These are phyloP conservation scores for Iphiclides podalirius DNA, from an alignment of 2,888 invertebrate genomes.

Conservation along the genomic window DNA sequence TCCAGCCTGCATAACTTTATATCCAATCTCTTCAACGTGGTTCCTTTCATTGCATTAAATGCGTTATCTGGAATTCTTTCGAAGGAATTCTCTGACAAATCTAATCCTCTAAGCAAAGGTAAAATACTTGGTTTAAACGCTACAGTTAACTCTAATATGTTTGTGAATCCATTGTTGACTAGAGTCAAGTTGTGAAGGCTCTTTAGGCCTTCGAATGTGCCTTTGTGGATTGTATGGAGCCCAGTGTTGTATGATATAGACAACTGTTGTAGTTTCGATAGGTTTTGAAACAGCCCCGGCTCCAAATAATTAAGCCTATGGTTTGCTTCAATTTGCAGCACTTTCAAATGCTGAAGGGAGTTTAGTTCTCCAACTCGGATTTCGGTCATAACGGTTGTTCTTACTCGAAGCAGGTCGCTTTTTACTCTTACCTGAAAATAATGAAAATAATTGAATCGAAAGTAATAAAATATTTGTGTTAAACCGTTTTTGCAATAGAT, in stretches of 20 bases:
- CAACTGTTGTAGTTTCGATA: conserved; percentile 68
- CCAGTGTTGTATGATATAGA: conserved; percentile 79
- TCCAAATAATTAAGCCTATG: conserved; percentile 68
- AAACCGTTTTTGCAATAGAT: background rate
- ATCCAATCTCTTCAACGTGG: conserved; percentile 62
- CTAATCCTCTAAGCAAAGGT: conserved; percentile 66
- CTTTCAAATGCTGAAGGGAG: conserved; percentile 52
- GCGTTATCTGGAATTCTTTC: conserved; percentile 58
- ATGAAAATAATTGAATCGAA: too few species aligned
- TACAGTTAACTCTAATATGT: conserved; percentile 59
- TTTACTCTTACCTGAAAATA: conserved; percentile 54
- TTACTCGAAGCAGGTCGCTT: conserved; percentile 63
- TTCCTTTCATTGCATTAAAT: conserved; percentile 68
- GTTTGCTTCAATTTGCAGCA: conserved; percentile 78
- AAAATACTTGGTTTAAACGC: conserved; percentile 62
- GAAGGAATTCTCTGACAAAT: conserved; percentile 77
- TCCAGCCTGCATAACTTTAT: conserved; percentile 77
- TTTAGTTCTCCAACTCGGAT: conserved; percentile 66
- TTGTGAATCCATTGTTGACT: conserved; percentile 77
- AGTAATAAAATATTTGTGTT: background rate
- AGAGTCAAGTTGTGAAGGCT: conserved; percentile 72
- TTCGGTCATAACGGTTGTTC: conserved; percentile 68
- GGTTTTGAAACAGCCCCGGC: conserved; percentile 68
- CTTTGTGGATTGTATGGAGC: conserved; percentile 58
- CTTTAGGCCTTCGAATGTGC: conserved; percentile 71